A percentile compares a stretch with the other conserved stretches of the same genome.
phyloP scores from a whole-genome alignment of 2,113 vertebrate genomes.

The Platysternon megacephalum region DNA sequence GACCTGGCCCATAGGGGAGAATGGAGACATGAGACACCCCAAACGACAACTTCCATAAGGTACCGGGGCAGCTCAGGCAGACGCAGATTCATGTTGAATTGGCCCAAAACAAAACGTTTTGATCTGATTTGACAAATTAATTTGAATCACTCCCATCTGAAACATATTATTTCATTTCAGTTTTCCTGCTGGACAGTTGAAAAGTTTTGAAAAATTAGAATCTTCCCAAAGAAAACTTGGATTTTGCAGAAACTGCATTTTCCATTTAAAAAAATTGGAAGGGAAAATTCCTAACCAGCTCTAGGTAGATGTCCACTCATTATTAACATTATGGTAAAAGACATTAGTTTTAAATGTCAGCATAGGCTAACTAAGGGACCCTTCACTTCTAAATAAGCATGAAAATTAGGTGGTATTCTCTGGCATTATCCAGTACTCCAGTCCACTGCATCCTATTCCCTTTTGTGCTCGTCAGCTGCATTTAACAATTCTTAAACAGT shows the following conservation, averaged over 20 bases:
- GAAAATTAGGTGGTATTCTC: background rate
- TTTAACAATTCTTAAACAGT: background rate
- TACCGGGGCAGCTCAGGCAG: background rate
- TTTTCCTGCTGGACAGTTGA: conserved; percentile 34
- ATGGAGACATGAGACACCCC: conserved; percentile 41
- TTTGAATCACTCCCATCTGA: conserved; percentile 10
- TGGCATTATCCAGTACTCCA: background rate
- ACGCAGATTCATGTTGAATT: conserved; percentile 33
- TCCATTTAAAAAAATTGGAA: background rate
- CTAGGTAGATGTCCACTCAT: background rate
- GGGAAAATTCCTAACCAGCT: background rate
- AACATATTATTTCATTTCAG: conserved; percentile 39
- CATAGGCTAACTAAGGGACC: background rate
- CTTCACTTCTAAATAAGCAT: background rate
- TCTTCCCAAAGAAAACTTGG: background rate
- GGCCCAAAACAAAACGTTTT: conserved; percentile 44
- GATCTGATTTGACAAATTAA: conserved; percentile 17
- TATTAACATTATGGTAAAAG: background rate
- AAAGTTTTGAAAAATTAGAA: background rate
- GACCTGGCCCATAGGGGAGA: background rate
- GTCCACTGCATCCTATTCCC: background rate
- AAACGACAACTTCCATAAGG: conserved; percentile 41
- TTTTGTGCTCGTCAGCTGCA: background rate
- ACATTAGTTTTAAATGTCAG: background rate
- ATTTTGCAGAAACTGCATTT: background rate